Percentiles rank a stretch among this genome's conserved stretches.
These are phyloP conservation scores for Orchesella cincta DNA, from an alignment of 1,140 invertebrate species.

Conservation along the genomic window DNA sequence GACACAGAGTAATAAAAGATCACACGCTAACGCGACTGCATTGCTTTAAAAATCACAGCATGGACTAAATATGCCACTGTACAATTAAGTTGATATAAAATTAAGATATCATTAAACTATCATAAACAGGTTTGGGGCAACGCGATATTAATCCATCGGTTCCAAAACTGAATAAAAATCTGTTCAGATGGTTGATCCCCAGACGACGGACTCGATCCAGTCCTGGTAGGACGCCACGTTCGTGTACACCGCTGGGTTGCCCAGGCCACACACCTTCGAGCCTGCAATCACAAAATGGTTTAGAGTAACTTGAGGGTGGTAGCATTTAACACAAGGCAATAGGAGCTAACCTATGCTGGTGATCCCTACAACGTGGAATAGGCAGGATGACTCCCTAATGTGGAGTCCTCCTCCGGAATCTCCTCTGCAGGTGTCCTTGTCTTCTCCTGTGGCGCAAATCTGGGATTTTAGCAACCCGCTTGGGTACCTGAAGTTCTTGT, in stretches of 20 bases:
- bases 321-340: background rate
- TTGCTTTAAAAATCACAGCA: too few species aligned
- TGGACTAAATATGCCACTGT: too few species aligned
- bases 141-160: too few species aligned
- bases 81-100: too few species aligned
- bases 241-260: conserved; percentile 45
- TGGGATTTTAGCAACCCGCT: conserved; percentile 40
- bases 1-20: too few species aligned
- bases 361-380: conserved; percentile 41
- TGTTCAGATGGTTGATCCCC: too few species aligned
- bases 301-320: background rate
- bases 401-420: conserved; percentile 41
- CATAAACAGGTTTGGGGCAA: too few species aligned
- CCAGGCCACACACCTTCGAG: conserved; percentile 40
- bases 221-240: conserved; percentile 39
- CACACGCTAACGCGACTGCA: too few species aligned
- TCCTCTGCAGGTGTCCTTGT: conserved; percentile 49
- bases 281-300: conserved; percentile 27
- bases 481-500: conserved; percentile 41
- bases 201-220: conserved; percentile 47
- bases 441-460: conserved; percentile 39
- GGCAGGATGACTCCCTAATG: conserved; percentile 29
- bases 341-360: conserved; percentile 20
- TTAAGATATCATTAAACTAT: too few species aligned
- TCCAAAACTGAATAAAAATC: too few species aligned